phyloP scores from a whole-genome alignment of 1,140 invertebrate genomes.

The Dreissena polymorpha region DNA sequence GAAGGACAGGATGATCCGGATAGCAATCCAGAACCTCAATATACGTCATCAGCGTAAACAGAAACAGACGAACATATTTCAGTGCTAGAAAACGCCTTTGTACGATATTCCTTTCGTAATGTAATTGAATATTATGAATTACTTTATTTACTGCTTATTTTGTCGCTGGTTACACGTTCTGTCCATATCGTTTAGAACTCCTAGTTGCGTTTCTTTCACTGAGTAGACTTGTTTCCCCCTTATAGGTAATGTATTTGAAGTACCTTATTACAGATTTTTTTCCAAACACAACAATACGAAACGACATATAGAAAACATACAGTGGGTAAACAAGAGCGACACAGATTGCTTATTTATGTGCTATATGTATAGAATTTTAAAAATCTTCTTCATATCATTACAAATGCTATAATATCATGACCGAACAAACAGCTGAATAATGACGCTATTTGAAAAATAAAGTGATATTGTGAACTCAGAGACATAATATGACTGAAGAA shows the following conservation, averaged over 20 bases:
- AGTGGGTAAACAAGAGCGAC: too few species aligned
- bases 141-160: slow-evolving; percentile 29
- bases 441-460: too few species aligned
- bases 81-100: slow-evolving; percentile 20
- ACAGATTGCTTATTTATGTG: too few species aligned
- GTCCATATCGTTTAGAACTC: slow-evolving; percentile 2
- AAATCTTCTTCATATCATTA: too few species aligned
- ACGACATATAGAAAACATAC: too few species aligned
- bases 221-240: slow-evolving; percentile 44
- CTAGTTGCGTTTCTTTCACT: slow-evolving; percentile 33
- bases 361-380: too few species aligned
- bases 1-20: not conserved
- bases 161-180: not conserved
- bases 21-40: not conserved
- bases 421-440: too few species aligned
- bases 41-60: not conserved
- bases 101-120: slow-evolving; percentile 20
- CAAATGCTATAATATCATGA: too few species aligned
- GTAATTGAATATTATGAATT: slow-evolving; percentile 27
- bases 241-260: slow-evolving; percentile 36
- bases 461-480: too few species aligned
- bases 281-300: slow-evolving; percentile 47
- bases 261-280: slow-evolving; percentile 16
- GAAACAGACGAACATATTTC: not conserved
- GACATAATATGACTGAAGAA: too few species aligned